Percentiles rank a stretch among this genome's conserved stretches.
These are phyloP conservation scores for Helarctos malayanus DNA, from an alignment of 2,797 vertebrate genomes.

Conservation along the genomic window DNA sequence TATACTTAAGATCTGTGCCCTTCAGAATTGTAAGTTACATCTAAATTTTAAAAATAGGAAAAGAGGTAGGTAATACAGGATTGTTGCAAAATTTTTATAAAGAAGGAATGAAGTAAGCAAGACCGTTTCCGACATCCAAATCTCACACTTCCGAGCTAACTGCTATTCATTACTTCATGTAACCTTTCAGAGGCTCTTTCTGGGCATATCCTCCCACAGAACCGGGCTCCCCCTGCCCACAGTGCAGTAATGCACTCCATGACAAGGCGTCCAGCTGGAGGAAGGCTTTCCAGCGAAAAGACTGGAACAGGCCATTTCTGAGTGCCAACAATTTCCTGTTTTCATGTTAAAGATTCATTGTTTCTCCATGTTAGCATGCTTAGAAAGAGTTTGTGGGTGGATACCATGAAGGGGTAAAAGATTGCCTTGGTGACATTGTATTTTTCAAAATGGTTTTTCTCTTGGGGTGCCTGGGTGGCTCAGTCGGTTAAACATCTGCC, in stretches of 20 bases:
- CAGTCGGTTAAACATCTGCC: neutral
- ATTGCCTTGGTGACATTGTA: neutral
- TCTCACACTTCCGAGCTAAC: neutral
- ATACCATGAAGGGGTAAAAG: neutral
- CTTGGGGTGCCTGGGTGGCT: neutral
- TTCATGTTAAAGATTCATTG: neutral
- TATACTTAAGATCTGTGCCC: neutral
- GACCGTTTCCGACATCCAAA: neutral
- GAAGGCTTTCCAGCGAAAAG: neutral
- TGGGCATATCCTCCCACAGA: neutral
- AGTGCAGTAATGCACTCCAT: rapidly evolving
- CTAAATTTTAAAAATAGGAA: neutral
- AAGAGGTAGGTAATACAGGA: neutral
- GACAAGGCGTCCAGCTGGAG: neutral
- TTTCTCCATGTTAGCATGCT: neutral
- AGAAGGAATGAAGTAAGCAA: neutral
- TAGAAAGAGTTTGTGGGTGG: neutral
- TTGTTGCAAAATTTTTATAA: neutral
- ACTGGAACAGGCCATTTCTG: neutral
- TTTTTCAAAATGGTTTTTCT: neutral
- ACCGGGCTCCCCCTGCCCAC: rapidly evolving
- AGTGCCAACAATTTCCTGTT: neutral
- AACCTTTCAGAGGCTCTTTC: neutral
- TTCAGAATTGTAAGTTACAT: neutral
- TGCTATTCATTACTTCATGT: neutral